Conservation (phyloP, 2,797 vertebrate species). For the Trichosurus vulpecula region DNA sequence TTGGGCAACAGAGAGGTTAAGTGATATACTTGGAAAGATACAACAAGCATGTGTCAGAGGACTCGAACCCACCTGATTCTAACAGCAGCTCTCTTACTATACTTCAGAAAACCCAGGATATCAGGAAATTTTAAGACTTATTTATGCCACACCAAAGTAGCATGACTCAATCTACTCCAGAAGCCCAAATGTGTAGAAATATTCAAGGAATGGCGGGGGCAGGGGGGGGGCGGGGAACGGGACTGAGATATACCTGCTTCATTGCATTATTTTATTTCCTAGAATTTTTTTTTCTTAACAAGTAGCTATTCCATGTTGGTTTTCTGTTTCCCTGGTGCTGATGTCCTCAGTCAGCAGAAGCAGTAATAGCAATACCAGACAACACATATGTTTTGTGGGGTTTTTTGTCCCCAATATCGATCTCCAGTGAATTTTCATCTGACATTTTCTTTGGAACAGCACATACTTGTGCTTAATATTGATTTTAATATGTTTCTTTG, state of each 20-base stretch:
- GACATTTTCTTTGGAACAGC: conserved; percentile 71
- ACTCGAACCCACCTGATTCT: neutral
- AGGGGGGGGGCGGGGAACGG: neutral
- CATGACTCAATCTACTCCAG: neutral
- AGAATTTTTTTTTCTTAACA: conserved; percentile 24
- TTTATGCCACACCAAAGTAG: neutral
- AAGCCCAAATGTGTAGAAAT: conserved; percentile 3
- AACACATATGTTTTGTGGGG: conserved; percentile 66
- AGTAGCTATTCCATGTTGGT: conserved; percentile 12
- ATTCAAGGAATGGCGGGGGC: neutral
- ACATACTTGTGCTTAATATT: conserved; percentile 77
- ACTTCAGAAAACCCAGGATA: neutral
- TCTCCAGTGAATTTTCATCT: conserved; percentile 65
- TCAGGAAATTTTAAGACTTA: neutral
- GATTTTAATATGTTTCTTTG: conserved; percentile 78
- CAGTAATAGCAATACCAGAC: conserved; percentile 72
- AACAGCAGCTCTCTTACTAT: neutral
- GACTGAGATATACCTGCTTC: neutral
- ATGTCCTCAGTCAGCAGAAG: conserved; percentile 66
- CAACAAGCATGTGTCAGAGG: neutral
- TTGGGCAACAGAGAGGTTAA: neutral
- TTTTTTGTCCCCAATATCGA: conserved; percentile 72
- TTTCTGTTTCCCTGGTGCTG: conserved; percentile 42
- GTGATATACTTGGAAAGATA: neutral
- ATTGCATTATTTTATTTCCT: conserved; percentile 23